Evolutionary conservation across 2,797 vertebrate species (phyloP), one percentile per base, ranked within the genome.

Genomic region (Neosilurus hyrtlii): DNA sequence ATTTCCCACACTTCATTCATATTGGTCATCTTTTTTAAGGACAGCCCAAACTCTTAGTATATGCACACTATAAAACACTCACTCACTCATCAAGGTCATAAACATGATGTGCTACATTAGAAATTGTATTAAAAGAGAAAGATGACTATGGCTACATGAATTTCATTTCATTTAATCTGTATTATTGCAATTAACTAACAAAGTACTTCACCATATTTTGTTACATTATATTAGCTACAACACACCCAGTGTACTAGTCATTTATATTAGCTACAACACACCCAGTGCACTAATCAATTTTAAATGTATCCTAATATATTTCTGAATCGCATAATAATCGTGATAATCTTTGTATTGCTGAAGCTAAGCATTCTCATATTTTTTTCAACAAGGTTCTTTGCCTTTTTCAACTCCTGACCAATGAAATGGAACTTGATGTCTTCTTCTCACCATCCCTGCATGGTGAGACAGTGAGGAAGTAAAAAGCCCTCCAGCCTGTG

Each of bases 401-500:
- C 56, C 35, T 59, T 9, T 62, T 77, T 22, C 1, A 63, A 63
- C 37, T 65, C 2, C 52, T 52, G n/a, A 66, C 14, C 43, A 54
- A 35, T 62, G 24, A 22, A 26, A 37, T 43, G 16, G 9, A 67
- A 73, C 22, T 51, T 54, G 49, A 79, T 54, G 24, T 72, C 61
- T 35, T 35, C 30, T 43, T 30, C 56, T 9, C 12, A 65, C 35
- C 81, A 80, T 77, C 86, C 82, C 86, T 87, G 86, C 84, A 76
- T 57, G 77, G 86, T 86, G 86, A 82, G 85, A 88, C 81, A 87
- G 77, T 88, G 85, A 82, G 89, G 86, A 81, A 71, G 67, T 71
- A 61, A 61, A 61, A 71, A n/a, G 84, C 52, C 85, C 84, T 88
- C 85, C 82, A 75, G 83, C 79, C 88, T 79, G 81, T 86, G 75